Evolutionary conservation across 1,140 invertebrate species (phyloP).

Genomic region (Calycopis cecrops): DNA sequence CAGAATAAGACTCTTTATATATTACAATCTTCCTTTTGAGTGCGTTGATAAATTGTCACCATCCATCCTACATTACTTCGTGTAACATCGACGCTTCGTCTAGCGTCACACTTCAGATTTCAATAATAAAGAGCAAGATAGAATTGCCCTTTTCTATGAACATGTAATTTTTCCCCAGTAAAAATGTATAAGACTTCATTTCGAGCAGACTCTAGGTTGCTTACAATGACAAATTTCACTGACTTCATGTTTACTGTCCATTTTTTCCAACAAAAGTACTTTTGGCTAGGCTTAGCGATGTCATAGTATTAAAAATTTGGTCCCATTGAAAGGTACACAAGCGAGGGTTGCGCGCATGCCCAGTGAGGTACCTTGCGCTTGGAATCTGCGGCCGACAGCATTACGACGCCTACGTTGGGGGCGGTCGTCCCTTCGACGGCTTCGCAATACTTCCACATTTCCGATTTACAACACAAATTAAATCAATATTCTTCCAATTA

Average conservation of each 20-base stretch:
- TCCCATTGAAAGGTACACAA: conserved; percentile 29
- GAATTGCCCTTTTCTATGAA: too few species aligned
- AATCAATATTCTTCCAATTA: conserved; percentile 48
- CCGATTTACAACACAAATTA: conserved; percentile 34
- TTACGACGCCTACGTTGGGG: conserved; percentile 40
- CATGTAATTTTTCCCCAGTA: too few species aligned
- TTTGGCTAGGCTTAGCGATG: not conserved
- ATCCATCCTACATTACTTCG: too few species aligned
- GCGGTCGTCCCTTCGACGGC: conserved; percentile 37
- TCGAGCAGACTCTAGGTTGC: too few species aligned
- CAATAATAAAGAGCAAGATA: too few species aligned
- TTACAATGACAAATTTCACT: too few species aligned
- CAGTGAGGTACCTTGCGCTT: conserved; percentile 41
- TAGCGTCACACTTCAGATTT: too few species aligned
- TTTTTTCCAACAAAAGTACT: not conserved
- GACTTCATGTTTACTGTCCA: not conserved
- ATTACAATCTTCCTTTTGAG: too few species aligned
- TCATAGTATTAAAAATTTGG: conserved; percentile 11
- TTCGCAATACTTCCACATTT: conserved; percentile 19
- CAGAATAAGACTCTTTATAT: too few species aligned
- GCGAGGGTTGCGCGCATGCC: conserved; percentile 49
- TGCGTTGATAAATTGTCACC: too few species aligned
- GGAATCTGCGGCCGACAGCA: conserved; percentile 38
- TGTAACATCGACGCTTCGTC: too few species aligned
- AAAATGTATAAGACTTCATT: too few species aligned